Evolutionary conservation across 2,113 vertebrate genomes (phyloP).

Genomic region (Hemichromis elongatus): DNA sequence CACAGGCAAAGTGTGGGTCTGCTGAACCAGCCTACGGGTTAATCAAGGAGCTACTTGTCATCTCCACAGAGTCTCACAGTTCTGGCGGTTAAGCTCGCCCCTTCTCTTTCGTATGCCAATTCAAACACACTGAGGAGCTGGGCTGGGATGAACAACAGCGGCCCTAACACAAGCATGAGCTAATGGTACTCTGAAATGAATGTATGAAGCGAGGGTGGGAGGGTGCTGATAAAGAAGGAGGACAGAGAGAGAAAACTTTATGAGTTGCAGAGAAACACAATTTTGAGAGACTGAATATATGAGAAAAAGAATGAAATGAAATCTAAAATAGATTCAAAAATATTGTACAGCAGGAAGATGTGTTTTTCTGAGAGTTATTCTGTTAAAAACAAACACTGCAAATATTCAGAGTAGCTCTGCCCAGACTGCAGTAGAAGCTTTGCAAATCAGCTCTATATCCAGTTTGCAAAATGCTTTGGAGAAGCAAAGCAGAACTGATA

Average conservation of each 20-base stretch:
- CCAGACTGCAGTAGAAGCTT: background rate
- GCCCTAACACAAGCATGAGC: slow-evolving; percentile 80
- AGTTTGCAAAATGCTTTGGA: background rate
- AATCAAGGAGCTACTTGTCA: slow-evolving; percentile 91
- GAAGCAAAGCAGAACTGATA: background rate
- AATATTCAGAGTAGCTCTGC: background rate
- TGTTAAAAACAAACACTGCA: slow-evolving; percentile 3
- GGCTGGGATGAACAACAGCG: slow-evolving; percentile 71
- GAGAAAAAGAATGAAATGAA: background rate
- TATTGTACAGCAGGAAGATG: slow-evolving; percentile 4
- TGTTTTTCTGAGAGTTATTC: background rate
- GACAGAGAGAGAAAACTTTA: background rate
- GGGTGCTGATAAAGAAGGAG: background rate
- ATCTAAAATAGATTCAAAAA: slow-evolving; percentile 18
- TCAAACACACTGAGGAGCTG: slow-evolving; percentile 79
- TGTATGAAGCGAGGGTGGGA: background rate
- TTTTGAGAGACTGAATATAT: background rate
- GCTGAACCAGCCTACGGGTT: slow-evolving; percentile 81
- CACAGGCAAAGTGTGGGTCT: slow-evolving; percentile 78
- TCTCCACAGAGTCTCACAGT: slow-evolving; percentile 82
- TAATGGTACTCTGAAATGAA: slow-evolving; percentile 71
- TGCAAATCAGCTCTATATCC: background rate
- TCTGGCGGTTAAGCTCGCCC: slow-evolving; percentile 77
- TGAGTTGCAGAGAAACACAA: background rate
- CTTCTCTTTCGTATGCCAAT: slow-evolving; percentile 74